These are phyloP conservation scores for Gastrophysa polygoni DNA, from an alignment of 2,888 invertebrate species.

Conservation along the genomic window DNA sequence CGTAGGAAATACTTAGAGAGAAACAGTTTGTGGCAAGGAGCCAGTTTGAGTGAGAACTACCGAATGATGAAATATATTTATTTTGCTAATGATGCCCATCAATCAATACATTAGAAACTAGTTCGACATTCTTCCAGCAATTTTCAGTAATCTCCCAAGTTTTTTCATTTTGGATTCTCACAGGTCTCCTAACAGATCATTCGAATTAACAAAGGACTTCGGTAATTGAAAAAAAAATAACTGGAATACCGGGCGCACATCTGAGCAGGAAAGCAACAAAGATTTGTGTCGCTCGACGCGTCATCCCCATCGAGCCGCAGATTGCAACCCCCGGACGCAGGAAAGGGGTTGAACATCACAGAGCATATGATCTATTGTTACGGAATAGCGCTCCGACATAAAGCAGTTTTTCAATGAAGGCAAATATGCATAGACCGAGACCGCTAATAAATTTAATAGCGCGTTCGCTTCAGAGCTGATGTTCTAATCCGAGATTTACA, in stretches of 20 bases:
- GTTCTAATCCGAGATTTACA: background rate
- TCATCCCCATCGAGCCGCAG: no score
- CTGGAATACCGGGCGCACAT: background rate
- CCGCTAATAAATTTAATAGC: background rate
- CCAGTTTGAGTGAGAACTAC: no score
- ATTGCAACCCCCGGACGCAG: background rate
- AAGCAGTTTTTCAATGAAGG: background rate
- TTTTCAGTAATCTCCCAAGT: no score
- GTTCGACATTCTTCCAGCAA: no score
- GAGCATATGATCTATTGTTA: constrained; percentile 1
- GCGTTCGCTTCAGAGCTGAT: background rate
- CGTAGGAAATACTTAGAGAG: no score
- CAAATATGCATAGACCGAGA: background rate
- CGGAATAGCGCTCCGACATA: background rate
- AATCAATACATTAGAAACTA: no score
- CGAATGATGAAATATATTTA: no score
- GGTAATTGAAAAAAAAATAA: background rate
- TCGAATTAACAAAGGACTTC: no score
- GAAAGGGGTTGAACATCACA: background rate
- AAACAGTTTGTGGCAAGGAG: no score
- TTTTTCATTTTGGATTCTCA: no score
- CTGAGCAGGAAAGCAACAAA: background rate
- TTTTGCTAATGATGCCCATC: no score
- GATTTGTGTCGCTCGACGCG: background rate
- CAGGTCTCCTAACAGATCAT: no score